Base-by-base conservation (phyloP, 1,140 invertebrate species). In the Phthorimaea operculella region DNA sequence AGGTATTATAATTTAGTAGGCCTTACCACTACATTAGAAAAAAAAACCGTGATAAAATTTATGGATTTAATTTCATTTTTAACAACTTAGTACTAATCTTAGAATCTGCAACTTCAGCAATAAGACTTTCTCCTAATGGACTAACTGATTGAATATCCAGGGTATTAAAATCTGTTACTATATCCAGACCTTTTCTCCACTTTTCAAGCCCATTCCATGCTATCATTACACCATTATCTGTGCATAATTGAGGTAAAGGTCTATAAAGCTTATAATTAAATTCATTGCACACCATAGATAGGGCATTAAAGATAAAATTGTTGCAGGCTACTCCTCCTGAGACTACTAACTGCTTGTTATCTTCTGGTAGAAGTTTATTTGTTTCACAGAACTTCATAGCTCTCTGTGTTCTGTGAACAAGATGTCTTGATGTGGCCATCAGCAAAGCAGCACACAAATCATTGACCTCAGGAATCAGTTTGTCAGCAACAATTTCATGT, bases 211-310 rank as follows among this genome's bases (percentile, higher is more conserved):
- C 96, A 89, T 98, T 98, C 98, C 98, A 99, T 21, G 98, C 98
- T 66, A 99, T 97, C 98, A 99, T 99, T 10, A 98, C 89, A 33
- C 97, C 98, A 90, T 99, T 99, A 79, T 99, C 98, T 1, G 94
- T 97, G 77, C 98, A 99, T 3, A 98, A 87, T 66, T 91, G 89
- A 14, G 92, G 90, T 7, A 92, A 90, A 11, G 97, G 96, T 64
- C 92, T 89, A 42, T 89, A 89, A 39, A 93, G 88, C 68, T 87
- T 84, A 72, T 92, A 96, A 34, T 86, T 87, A 68, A 90, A 88
- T 59, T 92, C 85, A 12, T 88, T 60, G 73, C 94, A 95, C 36
- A 98, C 69, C 55, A 91, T 79, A 67, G 85, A 69, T 12, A 99
- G 76, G 48, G 89, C 87, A 57, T 87, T 86, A 47, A 89, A 89